Evolutionary conservation across 2,113 vertebrate species (phyloP).

Genomic region (Genyomyrus donnyi): DNA sequence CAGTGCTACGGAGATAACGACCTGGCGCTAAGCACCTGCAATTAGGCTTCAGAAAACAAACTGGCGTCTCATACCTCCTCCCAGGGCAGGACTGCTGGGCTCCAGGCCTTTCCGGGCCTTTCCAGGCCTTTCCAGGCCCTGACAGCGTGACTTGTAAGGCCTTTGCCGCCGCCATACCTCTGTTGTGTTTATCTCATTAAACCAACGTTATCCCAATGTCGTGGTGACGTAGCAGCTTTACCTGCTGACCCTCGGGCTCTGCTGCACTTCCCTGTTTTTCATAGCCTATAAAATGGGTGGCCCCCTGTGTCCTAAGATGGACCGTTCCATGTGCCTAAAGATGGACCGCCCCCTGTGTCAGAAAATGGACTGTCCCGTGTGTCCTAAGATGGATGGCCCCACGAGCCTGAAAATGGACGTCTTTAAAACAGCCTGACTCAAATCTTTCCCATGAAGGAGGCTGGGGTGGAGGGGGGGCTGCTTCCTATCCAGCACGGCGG

Average conservation of each 20-base stretch:
- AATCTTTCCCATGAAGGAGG: background rate
- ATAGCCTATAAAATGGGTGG: background rate
- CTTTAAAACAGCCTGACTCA: background rate
- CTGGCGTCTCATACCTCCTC: background rate
- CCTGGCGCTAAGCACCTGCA: background rate
- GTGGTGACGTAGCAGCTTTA: background rate
- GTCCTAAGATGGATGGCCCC: background rate
- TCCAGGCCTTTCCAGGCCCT: background rate
- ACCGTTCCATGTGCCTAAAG: background rate
- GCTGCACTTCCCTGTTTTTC: background rate
- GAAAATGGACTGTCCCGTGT: background rate
- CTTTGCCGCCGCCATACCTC: background rate
- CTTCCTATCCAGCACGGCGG: background rate
- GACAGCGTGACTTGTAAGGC: background rate
- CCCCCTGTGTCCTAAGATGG: background rate
- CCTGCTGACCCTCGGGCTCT: background rate
- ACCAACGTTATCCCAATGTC: background rate
- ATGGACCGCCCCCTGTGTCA: background rate
- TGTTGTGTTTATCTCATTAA: background rate
- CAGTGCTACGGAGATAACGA: background rate
- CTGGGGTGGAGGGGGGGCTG: background rate
- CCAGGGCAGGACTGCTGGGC: background rate
- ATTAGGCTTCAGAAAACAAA: constrained; percentile 7
- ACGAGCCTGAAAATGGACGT: background rate
- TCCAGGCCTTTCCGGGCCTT: background rate